These are phyloP conservation scores for Bufotes viridis DNA, from an alignment of 2,797 vertebrate species.

Conservation along the genomic window DNA sequence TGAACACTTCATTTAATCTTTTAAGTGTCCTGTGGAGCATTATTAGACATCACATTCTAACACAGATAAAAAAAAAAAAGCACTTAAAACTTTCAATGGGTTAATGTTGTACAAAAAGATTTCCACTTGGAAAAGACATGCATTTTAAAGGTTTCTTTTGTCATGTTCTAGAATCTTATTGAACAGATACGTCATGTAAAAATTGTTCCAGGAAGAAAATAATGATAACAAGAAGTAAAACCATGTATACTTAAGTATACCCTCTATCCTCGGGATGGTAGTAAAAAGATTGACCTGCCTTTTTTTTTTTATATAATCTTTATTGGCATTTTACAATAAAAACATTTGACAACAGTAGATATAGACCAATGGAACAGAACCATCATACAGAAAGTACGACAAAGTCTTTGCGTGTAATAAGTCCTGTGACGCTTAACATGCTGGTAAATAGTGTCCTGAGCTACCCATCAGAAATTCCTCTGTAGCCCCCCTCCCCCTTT, in stretches of 20 bases:
- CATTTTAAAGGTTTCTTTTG: neutral
- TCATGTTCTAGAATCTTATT: slow-evolving; percentile 3
- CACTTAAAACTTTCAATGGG: neutral
- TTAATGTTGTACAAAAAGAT: neutral
- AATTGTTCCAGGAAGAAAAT: neutral
- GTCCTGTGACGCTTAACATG: too few relatives aligned
- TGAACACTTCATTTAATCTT: slow-evolving; percentile 16
- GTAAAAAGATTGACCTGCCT: neutral
- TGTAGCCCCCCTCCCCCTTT: too few relatives aligned
- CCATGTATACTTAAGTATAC: neutral
- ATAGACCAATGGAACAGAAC: too few relatives aligned
- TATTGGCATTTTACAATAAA: too few relatives aligned
- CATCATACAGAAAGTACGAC: too few relatives aligned
- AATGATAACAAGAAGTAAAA: neutral
- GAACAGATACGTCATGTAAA: neutral
- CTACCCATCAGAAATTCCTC: too few relatives aligned
- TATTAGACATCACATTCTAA: neutral
- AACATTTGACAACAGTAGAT: too few relatives aligned
- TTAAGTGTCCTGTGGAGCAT: neutral
- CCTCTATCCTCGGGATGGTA: neutral
- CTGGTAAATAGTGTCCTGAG: too few relatives aligned
- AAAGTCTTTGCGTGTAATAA: too few relatives aligned
- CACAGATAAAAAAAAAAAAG: neutral
- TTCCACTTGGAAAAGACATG: neutral
- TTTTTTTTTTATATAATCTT: neutral